A percentile compares a stretch with the other conserved stretches of the same genome.
These are phyloP conservation scores for Turritopsis rubra DNA, from an alignment of 30 jellyfish, hydroid and myxozoan species.

Conservation along the genomic window DNA sequence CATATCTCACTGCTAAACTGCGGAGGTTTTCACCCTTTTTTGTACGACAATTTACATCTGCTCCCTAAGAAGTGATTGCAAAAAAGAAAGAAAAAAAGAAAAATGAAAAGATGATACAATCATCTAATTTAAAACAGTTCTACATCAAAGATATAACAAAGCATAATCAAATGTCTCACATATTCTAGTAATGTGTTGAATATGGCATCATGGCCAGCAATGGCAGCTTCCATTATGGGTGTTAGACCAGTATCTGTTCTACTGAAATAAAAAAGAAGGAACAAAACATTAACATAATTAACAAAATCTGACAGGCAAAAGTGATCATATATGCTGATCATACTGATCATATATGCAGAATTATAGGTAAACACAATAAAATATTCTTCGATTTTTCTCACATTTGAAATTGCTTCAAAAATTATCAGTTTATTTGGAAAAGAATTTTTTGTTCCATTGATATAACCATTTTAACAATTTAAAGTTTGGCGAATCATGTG, in stretches of 20 bases:
- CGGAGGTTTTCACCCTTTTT: conserved; percentile 62
- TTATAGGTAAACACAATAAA: no score
- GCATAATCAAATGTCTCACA: conserved; percentile 73
- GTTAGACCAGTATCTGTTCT: conserved; percentile 42
- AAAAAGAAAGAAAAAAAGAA: background rate
- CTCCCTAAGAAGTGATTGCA: conserved; percentile 51
- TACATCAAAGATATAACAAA: no score
- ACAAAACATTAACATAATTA: background rate
- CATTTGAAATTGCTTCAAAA: no score
- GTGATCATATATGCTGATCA: no score
- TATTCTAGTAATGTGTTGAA: conserved; percentile 74
- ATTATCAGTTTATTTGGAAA: no score
- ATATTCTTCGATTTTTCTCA: no score
- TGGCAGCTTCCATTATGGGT: conserved; percentile 95
- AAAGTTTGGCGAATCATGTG: no score
- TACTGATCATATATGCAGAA: no score
- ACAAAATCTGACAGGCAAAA: no score
- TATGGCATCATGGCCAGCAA: conserved; percentile 90
- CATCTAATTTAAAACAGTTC: background rate
- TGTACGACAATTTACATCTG: conserved; percentile 51
- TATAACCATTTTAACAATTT: no score
- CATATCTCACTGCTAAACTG: conserved; percentile 59
- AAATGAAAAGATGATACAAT: background rate
- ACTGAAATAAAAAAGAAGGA: background rate
- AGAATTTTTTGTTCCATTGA: no score